Base-by-base conservation (phyloP, 2,888 invertebrate genomes). In the Zaprionus obscuricornis region DNA sequence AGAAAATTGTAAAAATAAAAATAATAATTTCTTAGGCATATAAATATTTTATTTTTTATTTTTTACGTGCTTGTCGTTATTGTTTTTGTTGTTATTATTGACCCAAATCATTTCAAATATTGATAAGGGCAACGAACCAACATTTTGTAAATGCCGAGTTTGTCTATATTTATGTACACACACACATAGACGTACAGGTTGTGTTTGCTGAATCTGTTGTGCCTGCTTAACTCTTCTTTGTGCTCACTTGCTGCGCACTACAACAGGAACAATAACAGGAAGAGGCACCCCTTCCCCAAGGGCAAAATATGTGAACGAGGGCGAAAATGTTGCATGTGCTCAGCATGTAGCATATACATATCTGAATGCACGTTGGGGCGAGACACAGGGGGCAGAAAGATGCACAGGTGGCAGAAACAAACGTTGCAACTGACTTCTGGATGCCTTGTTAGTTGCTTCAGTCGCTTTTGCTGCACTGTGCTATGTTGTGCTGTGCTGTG, bases 371-470 rank as follows among this genome's bases (percentile, higher is more conserved):
- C n/a, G n/a, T n/a, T n/a, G n/a, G n/a, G n/a, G n/a, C n/a, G n/a
- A n/a, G n/a, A n/a, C n/a, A n/a, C n/a, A n/a, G n/a, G n/a, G n/a
- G n/a, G n/a, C n/a, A n/a, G n/a, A n/a, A n/a, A n/a, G n/a, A n/a
- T n/a, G n/a, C n/a, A n/a, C 16, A 36, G 45, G 10, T 42, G 39
- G 60, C 31, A 17, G n/a, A n/a, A n/a, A n/a, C n/a, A n/a, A n/a
- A n/a, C n/a, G n/a, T n/a, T n/a, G 2, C 45, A 62, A 27, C 39
- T 42, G 42, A 36, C 54, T 54, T 20, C 54, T 60, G 51, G 59
- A 37, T 77, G 71, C 56, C 78, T 85, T 85, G 85, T 82, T 85
- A 85, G 75, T 64, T 72, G 64, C 42, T 52, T 55, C 66, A 52
- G 55, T 52, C 29, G 49, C n/a, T 4, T 3, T 4, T 29, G 33